phyloP scores from a whole-genome alignment of 2,113 vertebrate species.

The Triplophysa rosa region DNA sequence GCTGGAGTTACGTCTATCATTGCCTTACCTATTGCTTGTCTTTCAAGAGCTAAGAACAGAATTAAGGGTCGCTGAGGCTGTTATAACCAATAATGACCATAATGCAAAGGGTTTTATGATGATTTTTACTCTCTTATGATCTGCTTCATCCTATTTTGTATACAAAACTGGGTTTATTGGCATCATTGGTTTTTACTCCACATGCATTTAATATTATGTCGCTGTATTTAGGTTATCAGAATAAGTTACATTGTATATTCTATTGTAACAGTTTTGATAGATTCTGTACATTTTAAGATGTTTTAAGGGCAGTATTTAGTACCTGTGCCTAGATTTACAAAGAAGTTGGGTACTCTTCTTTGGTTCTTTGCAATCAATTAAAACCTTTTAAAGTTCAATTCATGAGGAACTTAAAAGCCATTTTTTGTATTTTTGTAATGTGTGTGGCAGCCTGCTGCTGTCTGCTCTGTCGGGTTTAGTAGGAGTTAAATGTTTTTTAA shows the following conservation, averaged over 20 bases:
- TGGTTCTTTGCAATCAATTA: slow-evolving; percentile 65
- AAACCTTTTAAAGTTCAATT: slow-evolving; percentile 70
- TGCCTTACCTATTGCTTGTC: slow-evolving; percentile 65
- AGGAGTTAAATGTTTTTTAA: slow-evolving; percentile 62
- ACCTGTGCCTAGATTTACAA: slow-evolving; percentile 74
- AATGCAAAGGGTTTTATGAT: background rate
- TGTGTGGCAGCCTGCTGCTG: slow-evolving; percentile 62
- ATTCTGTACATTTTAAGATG: slow-evolving; percentile 64
- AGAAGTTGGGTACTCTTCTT: slow-evolving; percentile 55
- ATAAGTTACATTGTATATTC: slow-evolving; percentile 43
- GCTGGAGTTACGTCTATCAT: slow-evolving; percentile 63
- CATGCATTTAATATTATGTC: slow-evolving; percentile 10
- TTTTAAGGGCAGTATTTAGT: slow-evolving; percentile 71
- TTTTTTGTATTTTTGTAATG: slow-evolving; percentile 77
- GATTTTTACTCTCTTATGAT: background rate
- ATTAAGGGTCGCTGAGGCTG: background rate
- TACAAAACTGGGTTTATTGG: background rate
- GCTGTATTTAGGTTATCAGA: background rate
- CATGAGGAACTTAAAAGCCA: slow-evolving; percentile 80
- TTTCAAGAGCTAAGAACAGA: background rate
- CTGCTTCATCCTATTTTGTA: background rate
- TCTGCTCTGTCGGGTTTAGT: slow-evolving; percentile 69
- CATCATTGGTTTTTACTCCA: background rate
- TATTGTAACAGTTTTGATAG: slow-evolving; percentile 59
- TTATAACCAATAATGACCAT: background rate